Base-by-base conservation (phyloP, 2,797 vertebrate species). In the Pitangus sulphuratus region DNA sequence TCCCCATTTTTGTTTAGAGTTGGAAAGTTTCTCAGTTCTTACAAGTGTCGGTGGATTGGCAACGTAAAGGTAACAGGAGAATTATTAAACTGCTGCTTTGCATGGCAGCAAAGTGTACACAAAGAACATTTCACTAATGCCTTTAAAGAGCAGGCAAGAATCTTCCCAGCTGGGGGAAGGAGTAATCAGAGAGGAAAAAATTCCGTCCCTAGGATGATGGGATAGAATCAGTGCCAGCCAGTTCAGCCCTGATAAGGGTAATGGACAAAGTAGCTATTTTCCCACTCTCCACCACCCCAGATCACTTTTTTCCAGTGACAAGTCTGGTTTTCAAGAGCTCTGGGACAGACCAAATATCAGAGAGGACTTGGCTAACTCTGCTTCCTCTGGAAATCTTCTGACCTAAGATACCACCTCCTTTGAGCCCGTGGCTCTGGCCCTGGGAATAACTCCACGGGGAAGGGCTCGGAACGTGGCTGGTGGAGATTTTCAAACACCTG, bases 1-100 rank as follows among this genome's bases (percentile, higher is more conserved):
- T 24, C 65, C 83, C 48, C 44, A 39, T 87, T 90, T 79, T 91
- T 91, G 31, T 86, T 91, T 94, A 61, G 31, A 61, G 72, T 96
- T 89, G 33, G 48, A 92, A 95, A 66, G 24, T 65, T 72, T 56
- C 62, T 78, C 80, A 45, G 42, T 91, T 93, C 19, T 57, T 87
- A 65, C 53, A 69, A 47, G 35, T 37, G 57, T 79, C 66, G 48
- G 60, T 66, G 39, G 40, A 45, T n/a, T 54, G 39, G 60, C 75
- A 78, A 44, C 17, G 13, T 26, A n/a, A 82, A 89, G 20, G 45
- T 66, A 53, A 76, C 3, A 19, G 44, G 0, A 53, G 51, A 82
- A 80, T 92, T 84, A 69, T 33, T 84, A 80, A 53, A 16, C 17
- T 72, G 11, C 26, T 81, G 31, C 47, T 82, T 81, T 84, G 37